phyloP scores from a whole-genome alignment of 2,797 vertebrate genomes.

The Takifugu ocellatus region DNA sequence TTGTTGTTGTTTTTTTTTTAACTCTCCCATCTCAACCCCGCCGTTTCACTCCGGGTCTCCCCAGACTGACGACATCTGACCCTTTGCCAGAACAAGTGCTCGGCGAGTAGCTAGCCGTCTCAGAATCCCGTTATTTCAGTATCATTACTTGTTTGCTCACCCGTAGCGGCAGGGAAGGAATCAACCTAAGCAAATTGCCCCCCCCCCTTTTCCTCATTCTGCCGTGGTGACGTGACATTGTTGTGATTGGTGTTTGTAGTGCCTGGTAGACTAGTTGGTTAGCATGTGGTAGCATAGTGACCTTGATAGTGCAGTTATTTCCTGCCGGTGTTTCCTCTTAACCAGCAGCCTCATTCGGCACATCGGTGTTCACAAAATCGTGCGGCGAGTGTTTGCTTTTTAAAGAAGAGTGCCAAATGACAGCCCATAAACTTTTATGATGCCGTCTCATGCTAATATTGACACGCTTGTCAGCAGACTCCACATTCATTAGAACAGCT shows the following conservation, averaged over 20 bases:
- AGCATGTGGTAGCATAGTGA: conserved; percentile 33
- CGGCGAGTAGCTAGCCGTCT: conserved; percentile 73
- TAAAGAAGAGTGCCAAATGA: background rate
- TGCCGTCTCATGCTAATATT: background rate
- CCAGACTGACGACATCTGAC: conserved; percentile 71
- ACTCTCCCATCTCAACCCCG: conserved; percentile 19
- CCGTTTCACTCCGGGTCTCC: conserved; percentile 41
- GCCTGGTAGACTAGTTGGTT: conserved; percentile 20
- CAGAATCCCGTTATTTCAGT: conserved; percentile 16
- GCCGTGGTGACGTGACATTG: conserved; percentile 46
- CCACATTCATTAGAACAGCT: no score
- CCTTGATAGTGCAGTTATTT: conserved; percentile 21
- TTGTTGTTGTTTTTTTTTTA: conserved; percentile 22
- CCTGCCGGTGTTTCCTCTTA: conserved; percentile 30
- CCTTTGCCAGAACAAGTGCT: conserved; percentile 52
- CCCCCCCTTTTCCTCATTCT: conserved; percentile 2
- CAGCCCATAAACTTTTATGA: background rate
- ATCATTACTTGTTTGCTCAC: conserved; percentile 10
- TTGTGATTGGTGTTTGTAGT: conserved; percentile 37
- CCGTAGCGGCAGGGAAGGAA: conserved; percentile 1
- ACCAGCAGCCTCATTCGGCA: conserved; percentile 24
- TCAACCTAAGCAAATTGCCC: conserved; percentile 10
- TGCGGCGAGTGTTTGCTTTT: background rate
- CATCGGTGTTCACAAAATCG: background rate
- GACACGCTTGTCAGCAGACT: background rate